Base-by-base conservation (phyloP, 2,113 vertebrate species). In the Hyperoodon ampullatus region DNA sequence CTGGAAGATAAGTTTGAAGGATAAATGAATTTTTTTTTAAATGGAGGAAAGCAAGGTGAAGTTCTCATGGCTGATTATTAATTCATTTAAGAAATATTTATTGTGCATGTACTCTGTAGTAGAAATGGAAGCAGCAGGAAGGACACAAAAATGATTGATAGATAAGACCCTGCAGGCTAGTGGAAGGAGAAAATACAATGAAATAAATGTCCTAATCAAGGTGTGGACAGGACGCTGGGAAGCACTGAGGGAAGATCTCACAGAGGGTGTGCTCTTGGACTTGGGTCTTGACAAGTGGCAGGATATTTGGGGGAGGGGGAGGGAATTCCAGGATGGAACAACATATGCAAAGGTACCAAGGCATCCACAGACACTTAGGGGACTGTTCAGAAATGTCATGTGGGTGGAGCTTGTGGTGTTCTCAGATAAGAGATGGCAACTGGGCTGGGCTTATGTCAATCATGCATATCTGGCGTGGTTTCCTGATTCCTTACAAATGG, bases 81-180 rank as follows among this genome's bases (percentile, higher is more conserved):
- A 58, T 47, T 71, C 35, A 75, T 63, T 93, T 77, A 84, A 77
- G 50, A 83, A 88, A 61, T n/a, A 3, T 61, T 83, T 83, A 12
- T 19, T 81, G 33, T 75, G 19, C 70, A 35, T 87, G 26, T 92
- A 19, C 30, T 65, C 12, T 58, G 35, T 88, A 35, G 15, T 89
- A 80, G 42, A 92, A 33, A 72, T 28, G 55, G 55, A 93, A 81
- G 3, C 33, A 21, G 39, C 9, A 55, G 16, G 21, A 82, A 53
- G 68, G 60, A 92, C 47, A 74, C 33, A 75, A 61, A 96, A 65
- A 68, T 1, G 12, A 71, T 23, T 15, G 8, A 23, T 11, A 47
- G 47, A 13, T 65, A 39, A 87, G 33, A 87, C 15, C 16, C 13
- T 50, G 68, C 28, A 53, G 39, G 2, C 71, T 83, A 55, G 24